Conservation (phyloP, 2,797 vertebrate species). For the Percopsis omiscomaycus region DNA sequence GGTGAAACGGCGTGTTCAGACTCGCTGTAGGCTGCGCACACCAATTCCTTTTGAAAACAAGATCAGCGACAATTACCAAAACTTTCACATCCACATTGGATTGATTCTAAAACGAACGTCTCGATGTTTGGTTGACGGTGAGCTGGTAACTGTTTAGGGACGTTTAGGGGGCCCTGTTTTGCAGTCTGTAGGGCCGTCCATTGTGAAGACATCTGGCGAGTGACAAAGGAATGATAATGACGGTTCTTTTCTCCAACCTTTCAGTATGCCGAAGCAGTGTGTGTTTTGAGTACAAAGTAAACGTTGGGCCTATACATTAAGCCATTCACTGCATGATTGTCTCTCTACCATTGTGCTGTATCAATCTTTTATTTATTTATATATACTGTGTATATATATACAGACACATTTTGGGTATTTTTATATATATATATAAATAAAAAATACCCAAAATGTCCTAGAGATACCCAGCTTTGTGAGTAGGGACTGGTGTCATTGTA, state of each 20-base stretch:
- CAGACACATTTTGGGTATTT: too few relatives aligned
- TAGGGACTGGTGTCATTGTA: background rate
- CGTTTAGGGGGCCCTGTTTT: too few relatives aligned
- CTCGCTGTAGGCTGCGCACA: slow-evolving; percentile 45
- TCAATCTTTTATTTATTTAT: too few relatives aligned
- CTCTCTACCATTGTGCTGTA: too few relatives aligned
- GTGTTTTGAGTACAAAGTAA: background rate
- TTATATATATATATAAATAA: background rate
- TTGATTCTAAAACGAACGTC: background rate
- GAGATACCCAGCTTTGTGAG: background rate
- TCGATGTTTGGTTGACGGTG: too few relatives aligned
- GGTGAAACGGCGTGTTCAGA: slow-evolving; percentile 47
- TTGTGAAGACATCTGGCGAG: slow-evolving; percentile 26
- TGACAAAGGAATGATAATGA: slow-evolving; percentile 61
- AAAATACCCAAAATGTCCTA: background rate
- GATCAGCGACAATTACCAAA: background rate
- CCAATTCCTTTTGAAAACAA: slow-evolving; percentile 21
- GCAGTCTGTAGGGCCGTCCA: too few relatives aligned
- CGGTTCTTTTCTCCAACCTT: background rate
- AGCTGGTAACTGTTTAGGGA: too few relatives aligned
- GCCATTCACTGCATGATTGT: too few relatives aligned
- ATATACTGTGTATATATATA: too few relatives aligned
- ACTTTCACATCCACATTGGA: background rate
- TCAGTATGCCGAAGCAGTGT: background rate
- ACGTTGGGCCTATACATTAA: too few relatives aligned